phyloP scores from a whole-genome alignment of 2,113 vertebrate species.

The Eleginops maclovinus region DNA sequence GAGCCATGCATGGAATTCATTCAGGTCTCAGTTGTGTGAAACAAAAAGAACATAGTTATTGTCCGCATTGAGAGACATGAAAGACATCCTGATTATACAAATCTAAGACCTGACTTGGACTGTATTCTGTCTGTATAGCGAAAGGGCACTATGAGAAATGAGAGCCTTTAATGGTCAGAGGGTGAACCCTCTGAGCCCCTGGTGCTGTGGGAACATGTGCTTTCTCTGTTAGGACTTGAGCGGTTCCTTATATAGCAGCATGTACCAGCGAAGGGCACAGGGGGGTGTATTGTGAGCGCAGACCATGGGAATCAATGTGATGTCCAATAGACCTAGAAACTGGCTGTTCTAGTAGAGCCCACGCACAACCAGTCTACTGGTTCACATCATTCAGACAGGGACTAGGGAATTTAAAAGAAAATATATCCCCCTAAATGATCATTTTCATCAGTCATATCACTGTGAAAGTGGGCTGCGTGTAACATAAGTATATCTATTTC shows the following conservation, averaged over 20 bases:
- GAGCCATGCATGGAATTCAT: neutral
- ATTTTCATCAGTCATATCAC: too few species aligned
- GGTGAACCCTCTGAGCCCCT: conserved; percentile 28
- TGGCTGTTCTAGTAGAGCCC: conserved; percentile 1
- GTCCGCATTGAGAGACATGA: neutral
- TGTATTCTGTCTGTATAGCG: conserved; percentile 7
- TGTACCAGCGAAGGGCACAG: conserved; percentile 50
- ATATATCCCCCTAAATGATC: too few species aligned
- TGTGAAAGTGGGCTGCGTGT: too few species aligned
- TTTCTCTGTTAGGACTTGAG: conserved; percentile 49
- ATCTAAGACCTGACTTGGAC: neutral
- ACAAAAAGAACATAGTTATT: neutral
- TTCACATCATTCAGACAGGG: conserved; percentile 29
- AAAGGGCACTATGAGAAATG: neutral
- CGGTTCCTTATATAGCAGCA: conserved; percentile 61
- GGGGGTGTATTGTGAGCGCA: conserved; percentile 6
- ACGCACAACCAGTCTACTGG: conserved; percentile 49
- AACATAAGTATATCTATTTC: too few species aligned
- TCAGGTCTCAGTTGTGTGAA: neutral
- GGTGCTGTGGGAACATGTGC: conserved; percentile 77
- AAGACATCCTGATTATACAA: neutral
- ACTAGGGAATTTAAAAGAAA: neutral
- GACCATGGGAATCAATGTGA: conserved; percentile 56
- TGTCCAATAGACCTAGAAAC: neutral
- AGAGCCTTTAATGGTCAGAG: conserved; percentile 13